phyloP scores from a whole-genome alignment of 1,140 invertebrate species.

The Drosophila kohkoa region DNA sequence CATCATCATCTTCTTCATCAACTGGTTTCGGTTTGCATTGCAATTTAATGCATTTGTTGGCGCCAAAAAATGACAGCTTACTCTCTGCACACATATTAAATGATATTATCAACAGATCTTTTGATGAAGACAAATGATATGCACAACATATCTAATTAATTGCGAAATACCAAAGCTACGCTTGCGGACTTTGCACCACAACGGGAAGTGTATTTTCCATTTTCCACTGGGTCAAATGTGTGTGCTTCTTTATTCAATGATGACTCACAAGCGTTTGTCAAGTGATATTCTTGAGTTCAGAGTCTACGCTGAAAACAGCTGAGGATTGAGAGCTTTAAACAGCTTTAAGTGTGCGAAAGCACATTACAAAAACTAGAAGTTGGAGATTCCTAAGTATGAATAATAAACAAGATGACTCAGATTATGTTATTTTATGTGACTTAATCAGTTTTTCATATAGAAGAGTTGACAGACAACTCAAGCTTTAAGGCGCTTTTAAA shows the following conservation, averaged over 20 bases:
- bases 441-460: no score
- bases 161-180: slow-evolving; percentile 60
- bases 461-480: no score
- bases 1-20: neutral
- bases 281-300: no score
- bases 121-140: slow-evolving; percentile 79
- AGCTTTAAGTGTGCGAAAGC: no score
- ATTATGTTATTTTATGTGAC: neutral
- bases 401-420: neutral
- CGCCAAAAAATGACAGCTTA: slow-evolving; percentile 58
- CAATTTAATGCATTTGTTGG: slow-evolving; percentile 76
- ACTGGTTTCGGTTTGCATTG: slow-evolving; percentile 30
- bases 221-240: slow-evolving; percentile 60
- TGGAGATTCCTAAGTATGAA: no score
- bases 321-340: no score
- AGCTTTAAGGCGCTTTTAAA: no score
- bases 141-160: slow-evolving; percentile 67
- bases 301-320: no score
- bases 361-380: no score
- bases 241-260: slow-evolving; percentile 8
- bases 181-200: slow-evolving; percentile 60
- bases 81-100: slow-evolving; percentile 25
- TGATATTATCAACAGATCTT: slow-evolving; percentile 74
- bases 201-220: slow-evolving; percentile 56
- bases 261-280: slow-evolving; percentile 8